A percentile compares a stretch with the other conserved stretches of the same genome.
phyloP scores from a whole-genome alignment of 2,113 vertebrate genomes.

The Caretta caretta region DNA sequence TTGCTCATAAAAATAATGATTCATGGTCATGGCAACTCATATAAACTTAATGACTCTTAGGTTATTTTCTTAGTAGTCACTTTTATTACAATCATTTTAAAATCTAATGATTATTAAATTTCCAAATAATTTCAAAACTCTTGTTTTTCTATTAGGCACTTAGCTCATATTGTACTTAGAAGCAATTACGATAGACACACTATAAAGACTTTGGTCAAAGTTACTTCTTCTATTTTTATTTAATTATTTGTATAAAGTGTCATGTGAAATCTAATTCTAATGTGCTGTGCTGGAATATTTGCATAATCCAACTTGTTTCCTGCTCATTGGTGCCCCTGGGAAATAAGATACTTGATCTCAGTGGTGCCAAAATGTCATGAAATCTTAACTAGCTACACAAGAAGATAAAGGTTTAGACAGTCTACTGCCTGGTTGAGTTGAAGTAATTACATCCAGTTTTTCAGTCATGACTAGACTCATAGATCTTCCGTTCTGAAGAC shows the following conservation, averaged over 20 bases:
- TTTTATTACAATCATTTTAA: not conserved
- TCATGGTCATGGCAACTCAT: not conserved
- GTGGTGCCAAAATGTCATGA: not conserved
- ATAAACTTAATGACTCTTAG: not conserved
- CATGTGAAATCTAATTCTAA: not conserved
- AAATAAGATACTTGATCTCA: not conserved
- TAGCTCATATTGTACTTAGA: not conserved
- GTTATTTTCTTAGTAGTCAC: not conserved
- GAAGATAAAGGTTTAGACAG: not conserved
- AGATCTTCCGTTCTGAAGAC: constrained; percentile 25
- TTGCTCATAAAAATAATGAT: not conserved
- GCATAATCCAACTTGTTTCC: not conserved
- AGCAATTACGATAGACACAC: not conserved
- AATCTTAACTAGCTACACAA: not conserved
- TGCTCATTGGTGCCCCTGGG: not conserved
- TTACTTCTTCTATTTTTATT: not conserved
- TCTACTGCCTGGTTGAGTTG: not conserved
- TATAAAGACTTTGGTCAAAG: not conserved
- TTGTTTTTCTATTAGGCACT: not conserved
- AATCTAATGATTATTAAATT: not conserved
- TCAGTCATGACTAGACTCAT: not conserved
- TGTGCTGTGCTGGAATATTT: not conserved
- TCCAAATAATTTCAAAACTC: not conserved
- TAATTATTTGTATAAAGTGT: not conserved
- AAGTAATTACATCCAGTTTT: constrained; percentile 8